A percentile compares a stretch with the other conserved stretches of the same genome.
phyloP scores from a whole-genome alignment of 35 echinoderm and acorn worm species.

The Apostichopus japonicus region DNA sequence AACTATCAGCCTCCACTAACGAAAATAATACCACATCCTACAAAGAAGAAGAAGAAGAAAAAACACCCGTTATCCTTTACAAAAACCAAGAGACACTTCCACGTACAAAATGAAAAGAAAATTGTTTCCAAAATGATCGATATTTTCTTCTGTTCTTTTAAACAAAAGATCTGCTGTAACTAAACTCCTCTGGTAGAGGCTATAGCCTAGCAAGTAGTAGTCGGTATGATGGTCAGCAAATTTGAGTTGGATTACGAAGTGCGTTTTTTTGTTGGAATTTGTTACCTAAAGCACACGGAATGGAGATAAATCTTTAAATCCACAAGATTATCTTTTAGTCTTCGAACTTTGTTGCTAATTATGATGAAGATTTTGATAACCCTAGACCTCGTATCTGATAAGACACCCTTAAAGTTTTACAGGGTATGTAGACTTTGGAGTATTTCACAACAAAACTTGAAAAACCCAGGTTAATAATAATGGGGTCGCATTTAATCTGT shows the following conservation, averaged over 20 bases:
- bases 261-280: neutral
- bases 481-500: no score
- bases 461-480: no score
- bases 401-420: neutral
- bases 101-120: neutral
- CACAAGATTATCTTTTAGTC: neutral
- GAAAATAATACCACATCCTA: neutral
- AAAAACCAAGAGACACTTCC: neutral
- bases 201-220: neutral
- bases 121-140: neutral
- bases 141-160: neutral
- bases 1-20: neutral
- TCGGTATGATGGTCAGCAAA: neutral
- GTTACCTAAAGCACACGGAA: neutral
- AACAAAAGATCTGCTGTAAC: neutral
- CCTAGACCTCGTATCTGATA: neutral
- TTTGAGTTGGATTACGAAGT: neutral
- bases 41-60: no score
- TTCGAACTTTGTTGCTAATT: neutral
- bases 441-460: neutral
- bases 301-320: neutral
- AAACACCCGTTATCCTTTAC: neutral
- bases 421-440: neutral
- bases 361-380: neutral
- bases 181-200: neutral